These are phyloP conservation scores for Ceratotherium simum DNA, from an alignment of 2,113 vertebrate genomes.

Conservation along the genomic window DNA sequence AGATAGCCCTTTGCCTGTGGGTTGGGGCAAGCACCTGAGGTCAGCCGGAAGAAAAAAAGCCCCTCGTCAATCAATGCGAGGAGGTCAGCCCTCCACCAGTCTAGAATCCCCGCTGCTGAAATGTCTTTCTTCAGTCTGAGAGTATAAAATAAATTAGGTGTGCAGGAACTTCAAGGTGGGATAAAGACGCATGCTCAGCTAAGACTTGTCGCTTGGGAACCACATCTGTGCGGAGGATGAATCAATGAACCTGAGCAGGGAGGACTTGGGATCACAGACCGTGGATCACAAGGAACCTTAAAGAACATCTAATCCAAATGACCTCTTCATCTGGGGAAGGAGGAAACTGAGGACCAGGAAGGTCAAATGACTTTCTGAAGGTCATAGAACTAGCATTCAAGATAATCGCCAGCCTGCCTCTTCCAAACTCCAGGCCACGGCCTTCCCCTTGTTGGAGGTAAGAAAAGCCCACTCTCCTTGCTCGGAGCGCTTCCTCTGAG, in stretches of 20 bases:
- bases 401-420: neutral
- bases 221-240: neutral
- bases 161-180: neutral
- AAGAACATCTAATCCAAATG: neutral
- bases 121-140: neutral
- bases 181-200: too few relatives aligned
- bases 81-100: neutral
- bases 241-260: accelerated
- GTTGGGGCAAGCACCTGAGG: neutral
- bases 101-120: neutral
- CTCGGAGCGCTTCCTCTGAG: neutral
- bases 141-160: neutral
- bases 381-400: neutral
- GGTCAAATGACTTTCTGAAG: neutral
- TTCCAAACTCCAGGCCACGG: neutral
- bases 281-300: neutral
- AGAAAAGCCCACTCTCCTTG: neutral
- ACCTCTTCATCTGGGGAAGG: neutral
- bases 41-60: neutral
- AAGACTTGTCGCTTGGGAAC: neutral
- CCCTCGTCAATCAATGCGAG: neutral
- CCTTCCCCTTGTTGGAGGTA: neutral
- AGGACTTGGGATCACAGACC: neutral
- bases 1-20: neutral
- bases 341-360: neutral